These are phyloP conservation scores for Yponomeuta malinellus DNA, from an alignment of 2,888 invertebrate genomes.

Conservation along the genomic window DNA sequence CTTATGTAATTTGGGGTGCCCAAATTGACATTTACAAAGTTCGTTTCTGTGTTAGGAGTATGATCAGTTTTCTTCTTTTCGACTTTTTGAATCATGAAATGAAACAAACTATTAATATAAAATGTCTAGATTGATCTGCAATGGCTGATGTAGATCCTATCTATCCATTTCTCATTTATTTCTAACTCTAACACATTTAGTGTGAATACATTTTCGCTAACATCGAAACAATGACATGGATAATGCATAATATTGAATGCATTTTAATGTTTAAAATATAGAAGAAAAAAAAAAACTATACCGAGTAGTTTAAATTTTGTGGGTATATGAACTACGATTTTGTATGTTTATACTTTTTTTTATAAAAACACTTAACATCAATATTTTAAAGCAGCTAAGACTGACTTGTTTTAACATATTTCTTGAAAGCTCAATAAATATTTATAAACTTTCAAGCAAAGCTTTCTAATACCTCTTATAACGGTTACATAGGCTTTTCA, in stretches of 20 bases:
- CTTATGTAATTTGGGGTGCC: no score
- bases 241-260: background rate
- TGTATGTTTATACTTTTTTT: slow-evolving; percentile 35
- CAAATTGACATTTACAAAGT: no score
- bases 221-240: slow-evolving; percentile 19
- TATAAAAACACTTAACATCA: slow-evolving; percentile 56
- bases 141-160: slow-evolving; percentile 64
- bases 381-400: slow-evolving; percentile 12
- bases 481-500: no score
- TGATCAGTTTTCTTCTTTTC: background rate
- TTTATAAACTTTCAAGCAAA: no score
- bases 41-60: background rate
- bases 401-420: background rate
- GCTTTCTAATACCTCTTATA: no score
- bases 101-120: slow-evolving; percentile 38
- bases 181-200: slow-evolving; percentile 25
- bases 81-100: slow-evolving; percentile 24
- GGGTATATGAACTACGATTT: slow-evolving; percentile 66
- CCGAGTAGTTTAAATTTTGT: slow-evolving; percentile 31
- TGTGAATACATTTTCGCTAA: slow-evolving; percentile 26
- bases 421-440: no score
- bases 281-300: slow-evolving; percentile 24
- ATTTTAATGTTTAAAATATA: slow-evolving; percentile 6
- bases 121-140: slow-evolving; percentile 58
- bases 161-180: slow-evolving; percentile 53